Base-by-base conservation (phyloP, 2,888 invertebrate genomes). In the Andricus curvator region DNA sequence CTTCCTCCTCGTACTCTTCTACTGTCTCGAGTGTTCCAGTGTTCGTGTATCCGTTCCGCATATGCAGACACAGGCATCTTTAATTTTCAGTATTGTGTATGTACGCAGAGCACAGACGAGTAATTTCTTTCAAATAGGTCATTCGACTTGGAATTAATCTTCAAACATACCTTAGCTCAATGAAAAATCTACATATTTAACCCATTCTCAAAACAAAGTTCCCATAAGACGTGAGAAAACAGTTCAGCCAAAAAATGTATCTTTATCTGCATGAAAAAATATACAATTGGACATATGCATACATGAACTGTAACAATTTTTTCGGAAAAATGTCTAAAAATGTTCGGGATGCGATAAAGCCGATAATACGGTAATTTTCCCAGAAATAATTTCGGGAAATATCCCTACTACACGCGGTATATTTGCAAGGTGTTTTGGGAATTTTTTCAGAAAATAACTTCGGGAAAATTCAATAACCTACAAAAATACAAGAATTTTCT, bases 1-100 rank as follows among this genome's bases (percentile, higher is more conserved):
- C 88, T 89, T 88, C 86, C 81, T 83, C 80, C 81, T 83, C 80
- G 80, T 84, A 81, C 82, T 68, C 48, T 20, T 82, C 80, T 13
- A 44, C 44, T 44, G 44, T 44, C 44, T 83, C 56, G 56, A 22
- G n/a, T 62, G 25, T n/a, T 25, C 25, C 6, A 80, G 77, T 77
- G 77, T 62, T 41, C 81, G 78, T 81, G 80, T 80, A 84, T 82
- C 82, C 82, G 78, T 80, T 78, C 81, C 70, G 76, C 51, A 74
- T 74, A 74, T 74, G 56, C 74, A 74, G 29, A 56, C 74, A 33
- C 20, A 51, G 37, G 67, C 25, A 80, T 56, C 56, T 56, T 56
- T 48, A 4, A 48, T 48, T 48, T 56, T 56, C 56, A n/a, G n/a
- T 56, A 56, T 56, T 56, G n/a, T 70, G 76, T 77, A 77, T 64